Base-by-base conservation (phyloP, 1,140 invertebrate species). In the Asbolus verrucosus region DNA sequence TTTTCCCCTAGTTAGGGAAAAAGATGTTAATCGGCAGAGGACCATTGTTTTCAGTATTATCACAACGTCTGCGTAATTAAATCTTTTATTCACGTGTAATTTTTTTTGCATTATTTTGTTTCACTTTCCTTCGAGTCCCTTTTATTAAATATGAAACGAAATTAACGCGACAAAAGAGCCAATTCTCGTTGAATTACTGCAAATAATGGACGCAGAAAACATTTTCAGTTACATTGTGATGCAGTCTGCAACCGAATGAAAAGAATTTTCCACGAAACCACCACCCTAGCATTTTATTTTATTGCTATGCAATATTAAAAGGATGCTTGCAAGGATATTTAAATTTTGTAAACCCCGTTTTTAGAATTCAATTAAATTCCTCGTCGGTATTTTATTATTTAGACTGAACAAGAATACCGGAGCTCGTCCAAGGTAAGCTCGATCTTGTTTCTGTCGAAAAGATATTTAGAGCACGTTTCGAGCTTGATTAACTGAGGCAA, bases 381-480 rank as follows among this genome's bases (percentile, higher is more conserved):
- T 11, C n/a, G 6, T 4, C n/a, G 2, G 33, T 36, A 4, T 36
- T 36, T 36, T n/a, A 11, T 36, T 36, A 36, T 36, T 36, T 36
- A 36, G n/a, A 36, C 6, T 36, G 24, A 30, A 30, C 8, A 8
- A 30, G 8, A 30, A 3, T 30, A n/a, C n/a, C n/a, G n/a, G n/a
- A n/a, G n/a, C n/a, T n/a, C n/a, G 24, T 27, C 41, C n/a, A n/a
- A 16, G 16, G 5, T 46, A 18, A 46, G 41, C 15, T 54, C 19
- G 19, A 54, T 36, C 33, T 36, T 30, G 41, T 46, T 27, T 24
- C n/a, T n/a, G n/a, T n/a, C 9, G 5, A n/a, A 5, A 14, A 24
- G 46, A 54, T 54, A 54, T 54, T 54, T 54, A 54, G 30, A 54
- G 46, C 46, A 54, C 46, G 46, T 54, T 54, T 30, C 46, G 13